phyloP scores from a whole-genome alignment of 2,113 vertebrate genomes.

The Caranx ignobilis region DNA sequence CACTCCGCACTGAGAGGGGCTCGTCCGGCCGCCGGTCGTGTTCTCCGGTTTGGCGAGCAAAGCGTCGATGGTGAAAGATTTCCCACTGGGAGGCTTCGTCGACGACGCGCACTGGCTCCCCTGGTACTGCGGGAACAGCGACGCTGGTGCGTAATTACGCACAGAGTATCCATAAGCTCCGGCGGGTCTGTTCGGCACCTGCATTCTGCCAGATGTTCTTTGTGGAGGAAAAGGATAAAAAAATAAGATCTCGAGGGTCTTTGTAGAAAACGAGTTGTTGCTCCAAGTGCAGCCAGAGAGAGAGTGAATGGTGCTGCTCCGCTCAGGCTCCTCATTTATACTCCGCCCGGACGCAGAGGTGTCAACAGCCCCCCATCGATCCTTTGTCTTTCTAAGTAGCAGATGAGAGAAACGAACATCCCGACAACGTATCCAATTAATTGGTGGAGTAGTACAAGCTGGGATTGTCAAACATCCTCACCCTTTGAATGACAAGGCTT shows the following conservation, averaged over 20 bases:
- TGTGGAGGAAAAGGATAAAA: neutral
- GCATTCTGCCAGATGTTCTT: constrained; percentile 66
- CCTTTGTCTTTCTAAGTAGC: constrained; percentile 84
- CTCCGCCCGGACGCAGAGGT: constrained; percentile 71
- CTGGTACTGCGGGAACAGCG: constrained; percentile 62
- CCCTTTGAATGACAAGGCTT: constrained; percentile 83
- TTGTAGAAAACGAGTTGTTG: constrained; percentile 1
- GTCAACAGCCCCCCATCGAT: constrained; percentile 79
- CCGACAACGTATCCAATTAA: constrained; percentile 87
- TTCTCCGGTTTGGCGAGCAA: constrained; percentile 80
- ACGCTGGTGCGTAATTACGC: constrained; percentile 70
- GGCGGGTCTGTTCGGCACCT: constrained; percentile 64
- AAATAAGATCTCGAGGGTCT: constrained; percentile 9
- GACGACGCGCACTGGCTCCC: constrained; percentile 39
- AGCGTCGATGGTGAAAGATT: constrained; percentile 87
- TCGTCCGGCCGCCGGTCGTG: constrained; percentile 33
- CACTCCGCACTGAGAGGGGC: constrained; percentile 30
- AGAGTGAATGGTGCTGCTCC: constrained; percentile 53
- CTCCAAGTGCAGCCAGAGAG: constrained; percentile 40
- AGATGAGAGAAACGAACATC: constrained; percentile 85
- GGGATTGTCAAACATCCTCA: constrained; percentile 86
- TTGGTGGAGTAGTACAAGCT: constrained; percentile 86
- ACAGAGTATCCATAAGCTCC: constrained; percentile 72
- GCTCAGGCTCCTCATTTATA: constrained; percentile 76
- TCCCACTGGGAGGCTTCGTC: constrained; percentile 70